A percentile compares a stretch with the other conserved stretches of the same genome.
phyloP scores from a whole-genome alignment of 2,888 invertebrate genomes.

The Orthonychiurus folsomi region DNA sequence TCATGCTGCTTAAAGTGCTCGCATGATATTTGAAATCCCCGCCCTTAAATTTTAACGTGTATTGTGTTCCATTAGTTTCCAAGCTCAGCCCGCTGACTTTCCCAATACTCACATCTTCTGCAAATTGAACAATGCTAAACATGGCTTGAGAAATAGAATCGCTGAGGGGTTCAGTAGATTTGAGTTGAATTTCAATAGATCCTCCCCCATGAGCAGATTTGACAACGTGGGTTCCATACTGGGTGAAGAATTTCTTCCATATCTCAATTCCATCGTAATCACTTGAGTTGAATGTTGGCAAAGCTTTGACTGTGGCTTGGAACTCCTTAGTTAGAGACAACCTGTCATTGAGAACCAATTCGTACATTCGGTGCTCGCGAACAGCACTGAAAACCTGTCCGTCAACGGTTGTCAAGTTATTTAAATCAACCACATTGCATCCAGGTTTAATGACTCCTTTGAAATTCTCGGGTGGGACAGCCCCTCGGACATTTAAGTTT shows the following conservation, averaged over 20 bases:
- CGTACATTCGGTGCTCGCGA: neutral
- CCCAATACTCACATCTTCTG: slow-evolving; percentile 5
- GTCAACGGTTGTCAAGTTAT: neutral
- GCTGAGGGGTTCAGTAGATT: neutral
- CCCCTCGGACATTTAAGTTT: slow-evolving; percentile 4
- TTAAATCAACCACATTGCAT: neutral
- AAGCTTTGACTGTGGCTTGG: no score
- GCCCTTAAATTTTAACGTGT: neutral
- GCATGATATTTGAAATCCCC: neutral
- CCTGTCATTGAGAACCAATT: slow-evolving; percentile 1
- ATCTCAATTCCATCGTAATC: neutral
- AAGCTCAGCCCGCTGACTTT: neutral
- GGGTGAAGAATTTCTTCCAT: slow-evolving; percentile 4
- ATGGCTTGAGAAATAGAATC: neutral
- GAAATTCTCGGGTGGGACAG: neutral
- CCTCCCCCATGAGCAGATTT: slow-evolving; percentile 7
- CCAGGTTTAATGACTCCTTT: neutral
- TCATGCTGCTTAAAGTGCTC: neutral
- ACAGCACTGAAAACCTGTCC: neutral
- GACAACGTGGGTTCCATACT: slow-evolving; percentile 9
- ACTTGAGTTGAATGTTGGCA: neutral
- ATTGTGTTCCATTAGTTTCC: neutral
- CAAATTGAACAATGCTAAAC: slow-evolving; percentile 4
- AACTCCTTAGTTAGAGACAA: neutral
- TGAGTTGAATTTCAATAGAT: slow-evolving; percentile 5